Evolutionary conservation across 1,140 invertebrate species (phyloP).

Genomic region (Chironomus striatipennis): DNA sequence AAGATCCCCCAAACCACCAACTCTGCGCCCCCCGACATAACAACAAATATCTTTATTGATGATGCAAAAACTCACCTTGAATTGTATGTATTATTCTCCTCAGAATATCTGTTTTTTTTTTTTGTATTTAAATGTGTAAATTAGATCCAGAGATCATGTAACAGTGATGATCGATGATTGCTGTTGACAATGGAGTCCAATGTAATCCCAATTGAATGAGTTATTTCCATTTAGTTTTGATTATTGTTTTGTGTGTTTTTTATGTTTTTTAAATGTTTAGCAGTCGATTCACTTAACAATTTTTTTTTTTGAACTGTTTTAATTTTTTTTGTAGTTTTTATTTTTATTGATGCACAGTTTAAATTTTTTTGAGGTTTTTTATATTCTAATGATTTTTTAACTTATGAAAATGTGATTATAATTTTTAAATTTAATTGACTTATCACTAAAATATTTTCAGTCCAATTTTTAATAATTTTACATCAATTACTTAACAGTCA

Average conservation of each 20-base stretch:
- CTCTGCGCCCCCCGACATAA: background rate
- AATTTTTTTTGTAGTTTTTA: too few species aligned
- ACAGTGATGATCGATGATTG: conserved; percentile 15
- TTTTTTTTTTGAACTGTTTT: too few species aligned
- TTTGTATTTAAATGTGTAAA: background rate
- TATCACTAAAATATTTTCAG: too few species aligned
- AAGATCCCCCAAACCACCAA: too few species aligned
- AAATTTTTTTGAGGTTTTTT: background rate
- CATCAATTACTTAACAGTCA: too few species aligned
- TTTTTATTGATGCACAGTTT: too few species aligned
- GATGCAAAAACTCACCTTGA: conserved; percentile 12
- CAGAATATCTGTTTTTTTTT: background rate
- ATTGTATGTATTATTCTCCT: background rate
- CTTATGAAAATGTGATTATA: too few species aligned
- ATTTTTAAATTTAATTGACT: too few species aligned
- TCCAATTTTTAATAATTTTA: too few species aligned
- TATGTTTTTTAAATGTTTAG: too few species aligned
- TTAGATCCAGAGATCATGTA: background rate
- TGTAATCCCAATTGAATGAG: conserved; percentile 23
- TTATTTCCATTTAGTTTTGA: conserved; percentile 18
- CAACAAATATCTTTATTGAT: background rate
- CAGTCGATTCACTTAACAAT: too few species aligned
- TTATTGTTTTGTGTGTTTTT: background rate
- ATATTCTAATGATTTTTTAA: background rate
- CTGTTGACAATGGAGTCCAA: background rate